Conservation (phyloP, 2,797 vertebrate species). For the Morus bassanus region DNA sequence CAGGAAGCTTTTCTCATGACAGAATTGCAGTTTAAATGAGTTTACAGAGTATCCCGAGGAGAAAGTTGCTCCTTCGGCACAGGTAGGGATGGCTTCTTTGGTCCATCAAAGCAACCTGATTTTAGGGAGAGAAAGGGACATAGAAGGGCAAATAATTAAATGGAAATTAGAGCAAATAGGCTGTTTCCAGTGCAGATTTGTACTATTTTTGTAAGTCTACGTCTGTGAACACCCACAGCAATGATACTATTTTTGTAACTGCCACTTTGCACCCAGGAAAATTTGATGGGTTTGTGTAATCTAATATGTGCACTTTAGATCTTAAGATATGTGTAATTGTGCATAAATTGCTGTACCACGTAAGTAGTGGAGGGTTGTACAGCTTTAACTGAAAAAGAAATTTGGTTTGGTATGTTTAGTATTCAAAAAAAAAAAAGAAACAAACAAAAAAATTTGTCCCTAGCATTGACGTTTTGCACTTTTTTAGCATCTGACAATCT, state of each 20-base stretch:
- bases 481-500: conserved; percentile 1
- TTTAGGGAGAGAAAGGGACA: background rate
- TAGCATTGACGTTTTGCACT: conserved; percentile 4
- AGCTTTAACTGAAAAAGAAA: background rate
- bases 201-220: background rate
- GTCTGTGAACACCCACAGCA: background rate
- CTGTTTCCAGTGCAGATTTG: background rate
- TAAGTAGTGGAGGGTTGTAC: background rate
- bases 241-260: conserved; percentile 16
- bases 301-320: conserved; percentile 4
- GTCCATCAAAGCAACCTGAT: background rate
- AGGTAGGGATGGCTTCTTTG: background rate
- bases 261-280: conserved; percentile 1
- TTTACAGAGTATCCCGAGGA: background rate
- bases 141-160: background rate
- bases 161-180: background rate
- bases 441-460: background rate
- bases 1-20: background rate
- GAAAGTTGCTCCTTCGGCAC: background rate
- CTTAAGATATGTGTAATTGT: background rate
- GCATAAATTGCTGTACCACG: background rate
- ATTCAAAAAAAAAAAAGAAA: background rate
- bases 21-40: background rate
- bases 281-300: conserved; percentile 20
- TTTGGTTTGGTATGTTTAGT: background rate